These are phyloP conservation scores for Sycon ciliatum DNA, from an alignment of 37 sponge, comb jelly and placozoan genomes.

Conservation along the genomic window DNA sequence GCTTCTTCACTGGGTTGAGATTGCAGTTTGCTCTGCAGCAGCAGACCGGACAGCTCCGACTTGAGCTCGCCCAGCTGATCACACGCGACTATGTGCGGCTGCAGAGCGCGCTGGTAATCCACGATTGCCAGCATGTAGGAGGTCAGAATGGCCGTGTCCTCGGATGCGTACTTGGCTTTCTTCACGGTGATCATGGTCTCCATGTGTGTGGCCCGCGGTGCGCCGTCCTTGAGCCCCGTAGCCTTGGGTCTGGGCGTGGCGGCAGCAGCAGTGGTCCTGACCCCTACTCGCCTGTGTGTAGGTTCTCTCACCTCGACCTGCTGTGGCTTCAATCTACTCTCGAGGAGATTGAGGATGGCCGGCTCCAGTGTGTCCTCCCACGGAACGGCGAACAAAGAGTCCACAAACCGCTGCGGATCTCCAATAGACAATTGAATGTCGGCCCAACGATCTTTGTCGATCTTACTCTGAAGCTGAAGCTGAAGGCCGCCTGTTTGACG, in stretches of 20 bases:
- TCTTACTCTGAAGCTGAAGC: not conserved
- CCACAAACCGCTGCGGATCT: slow-evolving; percentile 71
- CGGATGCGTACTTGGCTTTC: slow-evolving; percentile 58
- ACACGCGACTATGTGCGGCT: slow-evolving; percentile 23
- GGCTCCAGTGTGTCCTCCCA: slow-evolving; percentile 65
- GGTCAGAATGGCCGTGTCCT: slow-evolving; percentile 50
- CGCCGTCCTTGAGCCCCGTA: not conserved
- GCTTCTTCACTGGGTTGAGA: no score
- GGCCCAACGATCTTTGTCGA: slow-evolving; percentile 54
- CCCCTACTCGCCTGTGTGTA: no score
- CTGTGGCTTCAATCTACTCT: slow-evolving; percentile 21
- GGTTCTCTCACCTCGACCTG: not conserved
- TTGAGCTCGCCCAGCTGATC: slow-evolving; percentile 12
- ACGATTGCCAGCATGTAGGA: slow-evolving; percentile 53
- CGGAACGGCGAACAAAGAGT: slow-evolving; percentile 44
- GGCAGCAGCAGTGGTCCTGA: no score
- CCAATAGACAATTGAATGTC: slow-evolving; percentile 57
- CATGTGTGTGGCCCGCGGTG: not conserved
- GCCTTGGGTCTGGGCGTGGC: not conserved
- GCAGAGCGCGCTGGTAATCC: slow-evolving; percentile 30
- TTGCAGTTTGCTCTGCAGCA: no score
- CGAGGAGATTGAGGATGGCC: slow-evolving; percentile 46
- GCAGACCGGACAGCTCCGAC: no score
- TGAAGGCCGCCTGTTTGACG: not conserved
- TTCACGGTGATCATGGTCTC: slow-evolving; percentile 37